phyloP scores from a whole-genome alignment of 2,797 vertebrate genomes.

The Telmatherina bonti region DNA sequence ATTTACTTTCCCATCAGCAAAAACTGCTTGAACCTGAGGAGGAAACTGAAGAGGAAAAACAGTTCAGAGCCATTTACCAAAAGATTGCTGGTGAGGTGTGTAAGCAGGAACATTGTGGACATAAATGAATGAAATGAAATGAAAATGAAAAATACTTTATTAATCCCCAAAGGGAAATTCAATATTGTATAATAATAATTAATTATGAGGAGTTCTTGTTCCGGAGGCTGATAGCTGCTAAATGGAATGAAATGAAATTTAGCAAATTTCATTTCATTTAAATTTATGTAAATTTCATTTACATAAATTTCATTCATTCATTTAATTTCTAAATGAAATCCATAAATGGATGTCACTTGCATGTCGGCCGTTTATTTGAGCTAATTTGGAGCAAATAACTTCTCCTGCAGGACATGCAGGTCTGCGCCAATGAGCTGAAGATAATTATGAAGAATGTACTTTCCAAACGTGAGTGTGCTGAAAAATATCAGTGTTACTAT shows the following conservation, averaged over 20 bases:
- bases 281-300: no score
- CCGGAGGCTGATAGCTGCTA: no score
- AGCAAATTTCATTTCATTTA: no score
- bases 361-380: background rate
- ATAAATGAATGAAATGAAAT: no score
- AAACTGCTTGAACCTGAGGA: constrained; percentile 77
- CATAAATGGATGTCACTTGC: background rate
- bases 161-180: no score
- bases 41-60: constrained; percentile 89
- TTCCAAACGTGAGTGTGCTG: constrained; percentile 88
- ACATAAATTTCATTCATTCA: no score
- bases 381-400: background rate
- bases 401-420: constrained; percentile 92
- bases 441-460: constrained; percentile 90
- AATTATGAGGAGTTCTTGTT: no score
- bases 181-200: no score
- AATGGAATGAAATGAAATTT: no score
- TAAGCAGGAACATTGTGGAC: constrained; percentile 7
- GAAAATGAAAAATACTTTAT: no score
- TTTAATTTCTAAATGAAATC: no score
- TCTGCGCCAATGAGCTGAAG: constrained; percentile 93
- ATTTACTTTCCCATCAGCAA: constrained; percentile 36
- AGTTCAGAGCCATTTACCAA: constrained; percentile 91
- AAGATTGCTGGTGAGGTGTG: constrained; percentile 95
- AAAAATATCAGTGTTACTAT: background rate